phyloP scores from a whole-genome alignment of 2,113 vertebrate species.

The Pseudopipra pipra region DNA sequence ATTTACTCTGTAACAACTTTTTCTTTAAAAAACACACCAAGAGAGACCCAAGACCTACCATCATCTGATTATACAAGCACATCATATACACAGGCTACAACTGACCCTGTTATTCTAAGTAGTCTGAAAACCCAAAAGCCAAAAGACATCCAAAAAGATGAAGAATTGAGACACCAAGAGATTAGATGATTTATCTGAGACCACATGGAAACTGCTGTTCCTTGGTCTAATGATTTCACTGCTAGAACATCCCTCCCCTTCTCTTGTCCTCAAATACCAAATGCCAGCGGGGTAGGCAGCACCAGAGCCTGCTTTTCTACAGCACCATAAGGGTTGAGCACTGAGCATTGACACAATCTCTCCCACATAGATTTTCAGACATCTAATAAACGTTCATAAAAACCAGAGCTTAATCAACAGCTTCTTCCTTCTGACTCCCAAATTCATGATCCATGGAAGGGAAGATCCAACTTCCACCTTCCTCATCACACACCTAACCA shows the following conservation, averaged over 20 bases:
- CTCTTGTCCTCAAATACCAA: not conserved
- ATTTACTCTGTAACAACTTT: not conserved
- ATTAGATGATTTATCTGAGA: not conserved
- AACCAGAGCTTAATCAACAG: not conserved
- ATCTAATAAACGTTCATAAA: not conserved
- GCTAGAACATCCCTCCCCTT: not conserved
- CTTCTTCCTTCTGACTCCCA: not conserved
- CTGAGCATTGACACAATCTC: accelerated
- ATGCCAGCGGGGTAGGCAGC: accelerated
- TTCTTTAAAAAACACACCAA: not conserved
- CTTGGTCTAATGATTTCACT: not conserved
- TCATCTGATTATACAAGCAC: not conserved
- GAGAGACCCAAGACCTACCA: not conserved
- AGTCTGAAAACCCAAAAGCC: not conserved
- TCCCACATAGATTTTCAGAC: not conserved
- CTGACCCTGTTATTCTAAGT: not conserved
- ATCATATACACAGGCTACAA: not conserved
- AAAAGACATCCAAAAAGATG: not conserved
- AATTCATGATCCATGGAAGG: not conserved
- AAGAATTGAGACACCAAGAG: not conserved
- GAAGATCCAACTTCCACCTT: not conserved
- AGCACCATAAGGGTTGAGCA: not conserved
- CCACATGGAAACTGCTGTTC: not conserved
- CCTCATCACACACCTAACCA: not conserved
- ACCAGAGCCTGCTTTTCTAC: not conserved